phyloP scores from a whole-genome alignment of 2,113 vertebrate species.

The Charadrius vociferus region DNA sequence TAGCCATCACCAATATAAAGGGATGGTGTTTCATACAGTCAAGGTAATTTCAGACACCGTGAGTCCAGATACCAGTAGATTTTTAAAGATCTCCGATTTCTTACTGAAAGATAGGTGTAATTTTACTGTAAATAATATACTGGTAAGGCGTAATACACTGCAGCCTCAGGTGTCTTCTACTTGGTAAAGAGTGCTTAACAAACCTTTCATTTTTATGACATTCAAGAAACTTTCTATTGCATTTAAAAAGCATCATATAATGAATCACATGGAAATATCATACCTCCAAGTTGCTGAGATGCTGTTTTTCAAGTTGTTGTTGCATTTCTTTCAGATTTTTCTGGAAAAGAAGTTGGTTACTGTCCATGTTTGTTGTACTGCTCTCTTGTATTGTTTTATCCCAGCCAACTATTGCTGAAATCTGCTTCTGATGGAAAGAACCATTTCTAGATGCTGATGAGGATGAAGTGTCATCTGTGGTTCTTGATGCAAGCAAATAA shows the following conservation, averaged over 20 bases:
- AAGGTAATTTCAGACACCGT: background rate
- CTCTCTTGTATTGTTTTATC: constrained; percentile 75
- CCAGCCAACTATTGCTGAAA: constrained; percentile 65
- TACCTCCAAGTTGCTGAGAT: constrained; percentile 77
- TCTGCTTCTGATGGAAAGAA: constrained; percentile 61
- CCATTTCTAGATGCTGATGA: constrained; percentile 68
- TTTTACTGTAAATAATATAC: background rate
- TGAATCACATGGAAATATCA: background rate
- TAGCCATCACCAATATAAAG: background rate
- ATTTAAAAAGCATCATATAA: background rate
- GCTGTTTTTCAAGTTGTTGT: constrained; percentile 74
- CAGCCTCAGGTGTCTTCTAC: background rate
- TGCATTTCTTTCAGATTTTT: constrained; percentile 76
- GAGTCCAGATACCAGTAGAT: background rate
- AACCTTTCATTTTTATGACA: background rate
- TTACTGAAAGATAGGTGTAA: background rate
- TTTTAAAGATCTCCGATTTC: background rate
- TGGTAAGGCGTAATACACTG: background rate
- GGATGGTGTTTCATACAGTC: accelerated
- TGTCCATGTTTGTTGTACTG: constrained; percentile 40
- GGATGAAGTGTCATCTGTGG: constrained; percentile 71
- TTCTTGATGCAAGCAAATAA: constrained; percentile 70
- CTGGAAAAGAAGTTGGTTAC: constrained; percentile 70
- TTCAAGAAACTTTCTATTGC: background rate
- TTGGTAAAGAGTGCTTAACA: background rate